Base-by-base conservation (phyloP, 2,113 vertebrate genomes). In the Regulus satrapa region DNA sequence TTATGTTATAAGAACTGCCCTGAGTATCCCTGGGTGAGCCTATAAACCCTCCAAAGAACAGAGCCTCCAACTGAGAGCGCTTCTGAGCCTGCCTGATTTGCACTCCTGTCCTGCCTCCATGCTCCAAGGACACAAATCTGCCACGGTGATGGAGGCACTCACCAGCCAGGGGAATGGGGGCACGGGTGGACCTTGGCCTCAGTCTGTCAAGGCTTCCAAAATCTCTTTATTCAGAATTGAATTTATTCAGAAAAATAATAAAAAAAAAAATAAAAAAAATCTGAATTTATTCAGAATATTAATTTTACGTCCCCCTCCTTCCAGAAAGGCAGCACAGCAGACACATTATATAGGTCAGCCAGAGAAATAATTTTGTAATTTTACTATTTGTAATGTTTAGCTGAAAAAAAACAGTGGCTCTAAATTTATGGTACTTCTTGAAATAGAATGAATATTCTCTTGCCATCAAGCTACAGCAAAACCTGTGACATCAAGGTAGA, bases 71-170 rank as follows among this genome's bases (percentile, higher is more conserved):
- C 14, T 23, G 34, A 12, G 31, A 31, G 11, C 20, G 29, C 20
- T 54, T 14, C 69, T 45, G 29, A 73, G 59, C 38, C 59, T 38
- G 74, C 10, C 36, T 56, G 45, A 5, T 14, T 23, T 49, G 38
- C 12, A 10, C 16, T 64, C 49, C 49, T 74, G 49, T 63, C 8
- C 40, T 34, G 32, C 17, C 40, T 12, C 40, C 21, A 0, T 5
- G 14, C 10, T 34, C 54, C 61, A 48, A 4, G 28, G 17, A 62
- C 19, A 48, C 24, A 51, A 31, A 45, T 29, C 31, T 81, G 12
- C 28, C 5, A 0, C 3, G 11, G 25, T 4, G 18, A 5, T 1
- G 32, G 59, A 48, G 48, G 24, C 18, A 14, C 4, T 23, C 5
- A 15, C 0, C 3, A 23, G 26, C 32, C 56, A 8, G 34, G 28